These are phyloP conservation scores for Syrrhaptes paradoxus DNA, from an alignment of 2,113 vertebrate genomes.

Conservation along the genomic window DNA sequence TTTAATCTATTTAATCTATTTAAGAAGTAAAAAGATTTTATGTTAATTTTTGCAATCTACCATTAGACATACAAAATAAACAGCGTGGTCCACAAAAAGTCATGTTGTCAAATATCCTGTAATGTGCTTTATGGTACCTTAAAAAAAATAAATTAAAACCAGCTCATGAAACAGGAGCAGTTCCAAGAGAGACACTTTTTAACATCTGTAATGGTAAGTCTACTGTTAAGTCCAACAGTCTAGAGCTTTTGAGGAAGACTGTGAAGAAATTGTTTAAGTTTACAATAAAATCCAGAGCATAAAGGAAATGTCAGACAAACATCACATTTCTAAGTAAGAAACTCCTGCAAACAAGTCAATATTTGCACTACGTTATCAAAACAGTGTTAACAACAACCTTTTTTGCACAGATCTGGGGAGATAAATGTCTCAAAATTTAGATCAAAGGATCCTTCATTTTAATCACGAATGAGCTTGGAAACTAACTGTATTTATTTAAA, in stretches of 20 bases:
- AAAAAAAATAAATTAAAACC: background rate
- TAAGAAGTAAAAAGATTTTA: background rate
- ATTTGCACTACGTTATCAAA: background rate
- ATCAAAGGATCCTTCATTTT: background rate
- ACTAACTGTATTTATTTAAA: background rate
- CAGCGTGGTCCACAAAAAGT: background rate
- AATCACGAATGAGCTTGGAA: background rate
- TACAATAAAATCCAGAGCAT: slow-evolving; percentile 46
- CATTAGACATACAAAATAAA: background rate
- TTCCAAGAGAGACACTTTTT: background rate
- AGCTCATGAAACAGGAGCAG: background rate
- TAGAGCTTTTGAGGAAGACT: slow-evolving; percentile 29
- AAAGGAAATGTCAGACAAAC: slow-evolving; percentile 46
- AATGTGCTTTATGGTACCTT: background rate
- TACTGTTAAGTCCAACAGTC: background rate
- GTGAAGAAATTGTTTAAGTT: background rate
- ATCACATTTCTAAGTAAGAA: slow-evolving; percentile 7
- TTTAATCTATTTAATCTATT: background rate
- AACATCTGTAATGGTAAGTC: background rate
- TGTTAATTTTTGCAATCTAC: background rate
- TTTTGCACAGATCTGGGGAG: background rate
- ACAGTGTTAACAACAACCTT: background rate
- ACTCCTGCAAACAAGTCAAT: background rate
- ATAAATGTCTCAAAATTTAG: background rate
- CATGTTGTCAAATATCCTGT: background rate